Base-by-base conservation (phyloP, 2,888 invertebrate species). In the Pandemis cinnamomeana region DNA sequence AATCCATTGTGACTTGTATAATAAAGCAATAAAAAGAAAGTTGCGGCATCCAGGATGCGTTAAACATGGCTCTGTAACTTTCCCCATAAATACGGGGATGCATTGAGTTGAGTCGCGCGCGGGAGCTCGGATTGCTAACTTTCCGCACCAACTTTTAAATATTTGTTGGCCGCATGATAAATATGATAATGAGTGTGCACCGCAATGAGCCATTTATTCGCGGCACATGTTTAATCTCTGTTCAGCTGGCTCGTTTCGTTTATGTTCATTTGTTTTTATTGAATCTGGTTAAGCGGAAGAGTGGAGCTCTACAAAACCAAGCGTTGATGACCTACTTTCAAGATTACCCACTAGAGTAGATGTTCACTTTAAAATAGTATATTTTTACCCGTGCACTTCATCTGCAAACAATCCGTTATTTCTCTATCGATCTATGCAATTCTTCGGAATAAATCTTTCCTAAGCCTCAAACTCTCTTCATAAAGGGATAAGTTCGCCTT, bases 21-120 rank as follows among this genome's bases (percentile, higher is more conserved):
- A 82, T 81, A 81, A 80, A 80, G 78, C 79, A 75, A 82, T 82
- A 80, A 80, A 81, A 81, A 80, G 77, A 80, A 78, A 78, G 76
- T 81, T 78, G 75, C 77, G 71, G 71, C 79, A 78, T 76, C 78
- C 75, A 79, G 80, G 76, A 81, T 80, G 79, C 77, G 77, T 79
- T 80, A 75, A 75, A 76, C 73, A 76, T 76, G 76, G 58, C 73
- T 72, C 58, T 5, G 42, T 15, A 76, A 76, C 73, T 76, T 76
- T 73, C 7, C 66, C 73, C 71, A 73, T 76, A 73, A 76, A 76
- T 76, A 76, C 61, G 60, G 60, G 58, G 48, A 68, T 73, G 76
- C 76, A 76, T 71, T 73, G 73, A 76, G 73, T 70, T n/a, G 55
- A 51, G 51, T 51, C 55, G 69, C 64, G 42, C 48, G 62, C 62